Evolutionary conservation across 2,113 vertebrate genomes (phyloP), one percentile per base, ranked within the genome.

Genomic region (Corythornis vintsioides): DNA sequence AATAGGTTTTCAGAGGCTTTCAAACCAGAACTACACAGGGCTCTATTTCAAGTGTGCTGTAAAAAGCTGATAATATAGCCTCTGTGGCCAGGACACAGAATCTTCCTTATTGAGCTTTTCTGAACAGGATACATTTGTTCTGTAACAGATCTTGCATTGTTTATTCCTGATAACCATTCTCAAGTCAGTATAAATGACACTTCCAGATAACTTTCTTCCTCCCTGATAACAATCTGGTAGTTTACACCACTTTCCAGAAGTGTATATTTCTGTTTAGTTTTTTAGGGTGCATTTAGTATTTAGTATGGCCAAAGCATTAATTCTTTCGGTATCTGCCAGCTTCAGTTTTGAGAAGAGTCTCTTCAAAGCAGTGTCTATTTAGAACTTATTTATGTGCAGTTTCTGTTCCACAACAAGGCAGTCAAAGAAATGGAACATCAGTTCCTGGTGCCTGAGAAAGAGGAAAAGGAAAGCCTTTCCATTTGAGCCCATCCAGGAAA

Each of bases 161-260:
- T 96, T 87, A 78, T 93, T 92, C 61, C 94, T 5, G n/a, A 92
- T 96, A 96, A 92, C 87, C 66, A 85, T 93, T 89, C 81, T 94
- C 82, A 80, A 80, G 71, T 70, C 92, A 87, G 78, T 91, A 93
- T 95, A 91, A 96, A 92, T 96, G 92, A 92, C 92, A 89, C 95
- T 93, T 95, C 81, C 89, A 93, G 94, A 93, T 93, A 96, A 94
- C 91, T 96, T 95, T 95, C 93, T 96, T 96, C 94, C 92, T 96
- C 84, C 40, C 75, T 86, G 94, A 96, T 96, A 95, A 87, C 84
- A 91, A 93, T 95, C 96, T 96, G 87, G 63, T 94, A 92, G 91
- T 93, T 95, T 93, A 93, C 93, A 91, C 87, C 72, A 59, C 73
- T 96, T 95, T 93, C 81, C 89, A 96, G 84, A 91, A 94, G 89